A percentile compares a stretch with the other conserved stretches of the same genome.
phyloP scores from a whole-genome alignment of 2,888 invertebrate genomes.

The Plebejus anna region DNA sequence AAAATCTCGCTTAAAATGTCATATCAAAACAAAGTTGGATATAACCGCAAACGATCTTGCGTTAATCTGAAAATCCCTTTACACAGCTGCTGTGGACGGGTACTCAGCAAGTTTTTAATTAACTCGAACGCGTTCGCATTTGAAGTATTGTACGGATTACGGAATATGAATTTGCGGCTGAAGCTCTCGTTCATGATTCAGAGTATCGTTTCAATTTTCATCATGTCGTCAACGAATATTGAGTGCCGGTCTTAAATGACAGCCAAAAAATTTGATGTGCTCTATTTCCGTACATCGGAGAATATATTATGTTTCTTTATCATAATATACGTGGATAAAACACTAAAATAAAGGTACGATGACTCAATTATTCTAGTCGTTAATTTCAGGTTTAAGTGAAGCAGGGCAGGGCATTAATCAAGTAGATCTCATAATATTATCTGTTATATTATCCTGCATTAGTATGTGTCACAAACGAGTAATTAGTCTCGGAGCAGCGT shows the following conservation, averaged over 20 bases:
- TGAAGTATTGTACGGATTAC: slow-evolving; percentile 6
- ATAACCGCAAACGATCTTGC: slow-evolving; percentile 3
- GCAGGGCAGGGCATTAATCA: background rate
- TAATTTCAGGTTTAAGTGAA: slow-evolving; percentile 1
- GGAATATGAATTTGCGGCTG: slow-evolving; percentile 5
- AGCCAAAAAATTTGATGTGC: background rate
- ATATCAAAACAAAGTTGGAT: background rate
- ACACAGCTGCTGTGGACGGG: slow-evolving; percentile 4
- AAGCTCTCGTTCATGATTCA: slow-evolving; percentile 1
- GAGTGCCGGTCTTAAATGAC: background rate
- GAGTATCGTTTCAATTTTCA: slow-evolving; percentile 2
- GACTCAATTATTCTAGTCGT: background rate
- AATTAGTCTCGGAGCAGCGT: slow-evolving; percentile 3
- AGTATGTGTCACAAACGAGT: slow-evolving; percentile 21
- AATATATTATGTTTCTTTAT: background rate
- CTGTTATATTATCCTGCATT: background rate
- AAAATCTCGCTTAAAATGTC: background rate
- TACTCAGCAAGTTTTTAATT: slow-evolving; percentile 14
- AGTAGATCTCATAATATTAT: slow-evolving; percentile 4
- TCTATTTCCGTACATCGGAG: background rate
- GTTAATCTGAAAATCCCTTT: slow-evolving; percentile 15
- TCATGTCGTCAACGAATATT: background rate
- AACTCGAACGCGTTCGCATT: slow-evolving; percentile 9
- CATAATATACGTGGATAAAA: background rate
- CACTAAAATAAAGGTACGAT: background rate